Evolutionary conservation across 2,888 invertebrate species (phyloP).

Genomic region (Arenicola marina): DNA sequence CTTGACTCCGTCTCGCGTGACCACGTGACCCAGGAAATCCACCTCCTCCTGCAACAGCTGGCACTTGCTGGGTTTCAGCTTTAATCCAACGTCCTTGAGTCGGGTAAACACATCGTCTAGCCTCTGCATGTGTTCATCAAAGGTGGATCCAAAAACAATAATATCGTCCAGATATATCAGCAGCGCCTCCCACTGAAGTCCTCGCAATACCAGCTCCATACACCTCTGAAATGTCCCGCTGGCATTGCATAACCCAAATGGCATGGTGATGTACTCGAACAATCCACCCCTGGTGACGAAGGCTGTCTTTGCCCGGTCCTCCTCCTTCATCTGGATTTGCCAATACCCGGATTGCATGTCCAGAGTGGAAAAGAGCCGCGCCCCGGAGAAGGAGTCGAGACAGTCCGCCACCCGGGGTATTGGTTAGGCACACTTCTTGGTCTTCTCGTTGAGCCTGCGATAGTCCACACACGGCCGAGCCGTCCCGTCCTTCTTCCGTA

Average conservation of each 20-base stretch:
- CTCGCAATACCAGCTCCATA: slow-evolving; percentile 8
- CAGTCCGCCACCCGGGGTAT: slow-evolving; percentile 28
- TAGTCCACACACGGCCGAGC: background rate
- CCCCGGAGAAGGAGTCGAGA: slow-evolving; percentile 30
- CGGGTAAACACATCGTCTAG: slow-evolving; percentile 28
- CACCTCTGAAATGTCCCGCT: slow-evolving; percentile 16
- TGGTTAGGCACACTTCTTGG: slow-evolving; percentile 28
- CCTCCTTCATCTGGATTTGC: slow-evolving; percentile 31
- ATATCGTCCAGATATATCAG: slow-evolving; percentile 21
- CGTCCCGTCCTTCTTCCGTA: background rate
- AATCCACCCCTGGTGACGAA: slow-evolving; percentile 10
- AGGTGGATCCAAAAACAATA: slow-evolving; percentile 7
- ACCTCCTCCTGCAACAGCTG: slow-evolving; percentile 10
- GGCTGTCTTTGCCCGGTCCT: slow-evolving; percentile 17
- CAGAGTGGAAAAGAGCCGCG: slow-evolving; percentile 27
- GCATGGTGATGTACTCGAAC: slow-evolving; percentile 8
- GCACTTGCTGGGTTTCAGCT: slow-evolving; percentile 12
- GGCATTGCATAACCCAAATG: slow-evolving; percentile 12
- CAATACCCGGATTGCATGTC: slow-evolving; percentile 36
- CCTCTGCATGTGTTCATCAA: slow-evolving; percentile 10
- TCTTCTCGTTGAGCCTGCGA: slow-evolving; percentile 16
- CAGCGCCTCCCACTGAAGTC: background rate
- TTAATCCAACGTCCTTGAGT: slow-evolving; percentile 11
- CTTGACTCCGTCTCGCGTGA: slow-evolving; percentile 11
- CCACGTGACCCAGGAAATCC: slow-evolving; percentile 14